Evolutionary conservation across 37 sponge, comb jelly and placozoan genomes (phyloP), one percentile per base, ranked within the genome.

Genomic region (Crambe crambe): DNA sequence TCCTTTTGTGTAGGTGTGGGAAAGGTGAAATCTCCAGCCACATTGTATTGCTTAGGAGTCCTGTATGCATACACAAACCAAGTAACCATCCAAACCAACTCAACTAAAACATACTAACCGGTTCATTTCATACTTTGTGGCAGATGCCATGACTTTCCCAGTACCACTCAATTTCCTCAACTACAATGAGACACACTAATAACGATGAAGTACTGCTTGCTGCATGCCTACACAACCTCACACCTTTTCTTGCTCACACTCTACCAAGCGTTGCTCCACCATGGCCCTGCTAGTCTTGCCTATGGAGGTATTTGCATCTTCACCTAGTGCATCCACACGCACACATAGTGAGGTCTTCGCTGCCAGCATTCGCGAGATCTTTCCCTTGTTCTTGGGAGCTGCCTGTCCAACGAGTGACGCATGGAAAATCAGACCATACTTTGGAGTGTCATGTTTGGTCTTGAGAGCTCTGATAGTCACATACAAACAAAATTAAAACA

Each of bases 391-490:
- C 84, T 97, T 97, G 35, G 94, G 87, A 27, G 87, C 83, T 0
- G 84, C 81, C 62, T 97, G 98, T 15, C 98, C 98, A 4, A 97
- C 97, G 59, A 97, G 75, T 65, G 96, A 95, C 41, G 98, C 98
- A 68, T 97, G 98, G 80, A 95, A 97, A 21, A 97, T 93, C 39
- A 97, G 87, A 1, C 98, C 98, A 76, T 97, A 97, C 57, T 97
- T 97, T 54, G 98, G 98, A 31, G 98, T 97, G 82, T 95, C 97
- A 51, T 97, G 97, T 58, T 95, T 97, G 3, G 96, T 95, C 83
- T 97, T 97, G 39, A 97, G 70, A 22, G 98, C 98, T 63, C 98
- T 92, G 70, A 3, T n/a, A n/a, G n/a, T n/a, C n/a, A n/a, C n/a
- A 68, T 63, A 54, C 18, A 54, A 54, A 20, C 10, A 18, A 10